A percentile compares a stretch with the other conserved stretches of the same genome.
phyloP scores from a whole-genome alignment of 2,888 invertebrate species.

The Hyles lineata region DNA sequence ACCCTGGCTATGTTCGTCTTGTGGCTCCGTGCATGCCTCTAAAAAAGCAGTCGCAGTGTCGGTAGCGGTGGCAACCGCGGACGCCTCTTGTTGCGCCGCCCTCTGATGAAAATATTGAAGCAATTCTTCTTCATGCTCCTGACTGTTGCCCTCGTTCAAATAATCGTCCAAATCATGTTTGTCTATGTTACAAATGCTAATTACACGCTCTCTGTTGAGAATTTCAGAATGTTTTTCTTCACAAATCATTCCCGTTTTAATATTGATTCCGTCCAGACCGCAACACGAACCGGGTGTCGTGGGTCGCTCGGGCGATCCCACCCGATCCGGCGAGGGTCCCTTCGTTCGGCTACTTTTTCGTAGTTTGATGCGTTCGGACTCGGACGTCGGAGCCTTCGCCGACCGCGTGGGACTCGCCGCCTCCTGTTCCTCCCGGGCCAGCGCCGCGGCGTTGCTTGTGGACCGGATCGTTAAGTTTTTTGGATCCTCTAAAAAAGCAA shows the following conservation, averaged over 20 bases:
- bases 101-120: conserved; percentile 91
- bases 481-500: conserved; percentile 84
- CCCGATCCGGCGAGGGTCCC: conserved; percentile 67
- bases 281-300: conserved; percentile 78
- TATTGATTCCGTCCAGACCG: conserved; percentile 79
- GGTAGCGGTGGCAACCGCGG: conserved; percentile 42
- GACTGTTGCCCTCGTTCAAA: conserved; percentile 89
- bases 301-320: conserved; percentile 65
- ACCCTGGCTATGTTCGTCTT: conserved; percentile 79
- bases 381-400: conserved; percentile 80
- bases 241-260: conserved; percentile 76
- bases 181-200: conserved; percentile 91
- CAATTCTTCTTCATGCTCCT: conserved; percentile 93
- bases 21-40: conserved; percentile 75
- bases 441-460: conserved; percentile 85
- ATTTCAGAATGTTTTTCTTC: conserved; percentile 82
- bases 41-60: conserved; percentile 66
- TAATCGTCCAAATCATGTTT: conserved; percentile 93
- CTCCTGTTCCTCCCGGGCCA: conserved; percentile 83
- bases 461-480: conserved; percentile 85
- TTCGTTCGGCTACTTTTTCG: conserved; percentile 42
- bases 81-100: conserved; percentile 61
- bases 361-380: conserved; percentile 52
- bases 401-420: conserved; percentile 82
- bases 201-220: conserved; percentile 87